A percentile compares a stretch with the other conserved stretches of the same genome.
Conservation (phyloP, 1,140 invertebrate species). For the Pentalonia nigronervosa region DNA sequence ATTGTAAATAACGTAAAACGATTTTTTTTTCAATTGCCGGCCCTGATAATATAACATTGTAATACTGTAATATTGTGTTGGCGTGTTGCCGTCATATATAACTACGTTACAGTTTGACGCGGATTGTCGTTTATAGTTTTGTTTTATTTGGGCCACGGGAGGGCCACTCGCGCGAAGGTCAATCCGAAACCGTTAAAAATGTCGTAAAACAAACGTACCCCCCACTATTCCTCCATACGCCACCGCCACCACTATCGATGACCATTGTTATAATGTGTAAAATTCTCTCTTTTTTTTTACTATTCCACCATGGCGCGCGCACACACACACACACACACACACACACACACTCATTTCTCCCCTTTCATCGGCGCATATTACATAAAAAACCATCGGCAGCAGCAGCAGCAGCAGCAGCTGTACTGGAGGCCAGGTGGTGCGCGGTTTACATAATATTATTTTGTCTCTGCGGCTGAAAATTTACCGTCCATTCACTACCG, state of each 20-base stretch:
- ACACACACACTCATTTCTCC: not conserved
- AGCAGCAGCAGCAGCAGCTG: slow-evolving; percentile 25
- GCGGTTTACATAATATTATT: slow-evolving; percentile 53
- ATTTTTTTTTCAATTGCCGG: too few relatives aligned
- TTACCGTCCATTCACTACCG: slow-evolving; percentile 26
- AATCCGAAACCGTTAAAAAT: slow-evolving; percentile 41
- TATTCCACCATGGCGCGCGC: not conserved
- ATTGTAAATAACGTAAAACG: too few relatives aligned
- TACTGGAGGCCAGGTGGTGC: slow-evolving; percentile 39
- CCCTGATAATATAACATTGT: too few relatives aligned
- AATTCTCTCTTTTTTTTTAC: not conserved
- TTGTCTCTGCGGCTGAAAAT: slow-evolving; percentile 50
- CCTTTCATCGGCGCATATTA: not conserved
- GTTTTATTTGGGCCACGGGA: not conserved
- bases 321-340: not conserved
- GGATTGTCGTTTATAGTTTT: not conserved
- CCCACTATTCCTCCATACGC: slow-evolving; percentile 7
- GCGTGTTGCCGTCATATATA: not conserved
- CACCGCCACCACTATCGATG: not conserved
- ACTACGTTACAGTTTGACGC: not conserved
- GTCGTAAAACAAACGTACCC: slow-evolving; percentile 28
- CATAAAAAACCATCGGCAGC: not conserved
- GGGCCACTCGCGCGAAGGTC: slow-evolving; percentile 9
- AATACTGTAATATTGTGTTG: too few relatives aligned
- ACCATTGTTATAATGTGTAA: slow-evolving; percentile 37